Base-by-base conservation (phyloP, 2,888 invertebrate species). In the Cepaea hortensis region DNA sequence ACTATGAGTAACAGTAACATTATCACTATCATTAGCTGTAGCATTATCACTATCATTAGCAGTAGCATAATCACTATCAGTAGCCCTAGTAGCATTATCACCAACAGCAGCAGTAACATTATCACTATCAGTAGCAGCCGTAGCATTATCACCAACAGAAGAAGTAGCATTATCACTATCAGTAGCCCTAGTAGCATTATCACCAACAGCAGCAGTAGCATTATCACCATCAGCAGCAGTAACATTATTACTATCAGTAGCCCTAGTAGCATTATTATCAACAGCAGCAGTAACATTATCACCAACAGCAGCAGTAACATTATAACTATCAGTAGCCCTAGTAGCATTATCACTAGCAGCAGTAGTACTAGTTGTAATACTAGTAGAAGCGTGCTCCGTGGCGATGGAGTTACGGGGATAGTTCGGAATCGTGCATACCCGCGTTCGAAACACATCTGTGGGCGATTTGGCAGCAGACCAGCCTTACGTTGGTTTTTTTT, bases 61-160 rank as follows among this genome's bases (percentile, higher is more conserved):
- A 80, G 80, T 80, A 80, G 80, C 61, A 80, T 55, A 61, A 80
- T 18, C 61, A 61, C 61, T 80, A 80, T 11, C 61, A 80, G 80
- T 80, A 55, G 80, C 61, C 13, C 61, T 76, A 11, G 76, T 76
- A 15, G 76, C 46, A 15, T 9, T 76, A 11, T 9, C 46, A 55
- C 73, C 13, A 75, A 76, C 35, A 75, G 84, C 35, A 73, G 75
- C 35, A 68, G 84, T 35, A 73, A 55, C n/a, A 84, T 73, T 62
- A 84, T 73, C 35, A 84, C 75, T 62, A 84, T 61, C 35, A 84
- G 84, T 35, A 84, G 62, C 35, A 61, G 84, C 35, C 73, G 75
- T 50, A 84, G 75, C 55, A 84, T 23, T 75, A 84, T 61, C n/a
- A 84, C 61, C 55, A 84, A 62, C 55, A 84, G 75, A 55, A 84